phyloP scores from a whole-genome alignment of 2,797 vertebrate genomes.

The Dryobates pubescens region DNA sequence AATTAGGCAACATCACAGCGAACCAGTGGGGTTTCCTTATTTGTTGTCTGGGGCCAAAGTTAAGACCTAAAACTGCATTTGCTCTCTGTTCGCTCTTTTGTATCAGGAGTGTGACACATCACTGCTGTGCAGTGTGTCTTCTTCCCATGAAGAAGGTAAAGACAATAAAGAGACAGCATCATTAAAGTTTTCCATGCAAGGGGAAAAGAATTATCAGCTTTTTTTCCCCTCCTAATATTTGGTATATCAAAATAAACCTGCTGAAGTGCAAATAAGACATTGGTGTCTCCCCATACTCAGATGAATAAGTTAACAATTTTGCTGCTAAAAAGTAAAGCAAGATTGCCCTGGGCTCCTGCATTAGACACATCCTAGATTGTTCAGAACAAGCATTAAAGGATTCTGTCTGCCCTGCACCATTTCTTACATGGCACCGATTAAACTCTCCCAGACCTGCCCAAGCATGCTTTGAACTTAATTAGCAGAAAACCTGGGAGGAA shows the following conservation, averaged over 20 bases:
- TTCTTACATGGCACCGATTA: not conserved
- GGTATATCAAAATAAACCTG: not conserved
- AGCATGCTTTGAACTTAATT: not conserved
- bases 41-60: not conserved
- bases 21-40: not conserved
- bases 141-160: not conserved
- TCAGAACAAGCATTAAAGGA: not conserved
- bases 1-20: not conserved
- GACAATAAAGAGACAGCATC: not conserved
- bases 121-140: not conserved
- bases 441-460: not conserved
- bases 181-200: not conserved
- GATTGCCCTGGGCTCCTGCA: not conserved
- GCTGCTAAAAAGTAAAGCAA: not conserved
- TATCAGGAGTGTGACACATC: not conserved
- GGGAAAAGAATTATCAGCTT: not conserved
- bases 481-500: not conserved
- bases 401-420: not conserved
- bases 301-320: not conserved
- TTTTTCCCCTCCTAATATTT: not conserved
- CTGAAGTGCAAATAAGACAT: not conserved
- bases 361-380: not conserved
- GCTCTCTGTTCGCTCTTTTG: not conserved
- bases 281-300: not conserved
- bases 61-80: not conserved